Base-by-base conservation (phyloP, 1,140 invertebrate species). In the Drosophila paulistorum region DNA sequence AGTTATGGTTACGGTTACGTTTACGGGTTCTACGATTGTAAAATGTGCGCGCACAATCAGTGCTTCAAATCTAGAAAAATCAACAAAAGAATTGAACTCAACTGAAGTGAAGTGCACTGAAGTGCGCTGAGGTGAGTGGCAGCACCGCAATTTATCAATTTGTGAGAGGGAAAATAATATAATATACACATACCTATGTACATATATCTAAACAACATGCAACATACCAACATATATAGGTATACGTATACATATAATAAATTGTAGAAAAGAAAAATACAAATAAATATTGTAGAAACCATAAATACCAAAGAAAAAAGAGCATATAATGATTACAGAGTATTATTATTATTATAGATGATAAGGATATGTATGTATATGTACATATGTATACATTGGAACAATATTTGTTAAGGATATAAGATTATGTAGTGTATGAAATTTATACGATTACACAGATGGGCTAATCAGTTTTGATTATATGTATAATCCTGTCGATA, bases 51-150 rank as follows among this genome's bases (percentile, higher is more conserved):
- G 71, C 85, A 72, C 84, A 87, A 87, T 87, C 84, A 84, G 84
- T 87, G 84, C 84, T 81, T 87, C 68, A 78, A 87, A 87, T 87
- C 84, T 89, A 89, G 84, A 84, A 89, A 87, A 89, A 84, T 77
- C 84, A 89, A 87, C 84, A 87, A 81, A 75, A 62, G 80, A 77
- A 87, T 89, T 63, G 72, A 87, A 86, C 75, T 77, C 63, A 66
- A 77, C 68, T 85, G 75, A 61, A 83, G 59, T 83, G 72, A 70
- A 66, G 20, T 65, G 39, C 45, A 39, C 51, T 54, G 69, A 54
- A 42, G 63, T n/a, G 64, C 39, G 69, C 41, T 39, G 55, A 51
- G 62, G 74, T 77, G 74, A 77, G 74, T 77, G 75, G 67, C 75
- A 77, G 63, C 45, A 37, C 11, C 30, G 41, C 60, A 45, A 58